Conservation (phyloP, 2,797 vertebrate species). For the Cottoperca gobio region DNA sequence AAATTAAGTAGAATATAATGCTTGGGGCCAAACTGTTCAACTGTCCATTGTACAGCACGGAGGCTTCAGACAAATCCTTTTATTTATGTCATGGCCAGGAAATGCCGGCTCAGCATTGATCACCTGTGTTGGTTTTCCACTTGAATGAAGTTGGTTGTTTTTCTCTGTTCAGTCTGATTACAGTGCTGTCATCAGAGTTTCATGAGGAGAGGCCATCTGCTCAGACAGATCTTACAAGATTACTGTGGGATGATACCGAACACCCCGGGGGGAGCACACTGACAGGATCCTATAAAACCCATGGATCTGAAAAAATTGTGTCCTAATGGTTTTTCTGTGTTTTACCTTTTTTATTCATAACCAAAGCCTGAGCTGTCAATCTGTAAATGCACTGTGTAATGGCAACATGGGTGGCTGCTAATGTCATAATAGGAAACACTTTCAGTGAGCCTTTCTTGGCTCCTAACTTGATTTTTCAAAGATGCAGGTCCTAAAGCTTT, state of each 20-base stretch:
- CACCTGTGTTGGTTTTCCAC: slow-evolving; percentile 70
- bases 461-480: neutral
- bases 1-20: neutral
- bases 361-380: neutral
- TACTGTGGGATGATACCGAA: slow-evolving; percentile 50
- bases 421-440: neutral
- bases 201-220: slow-evolving; percentile 78
- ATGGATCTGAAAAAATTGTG: slow-evolving; percentile 5
- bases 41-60: neutral
- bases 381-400: neutral
- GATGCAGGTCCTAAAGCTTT: neutral
- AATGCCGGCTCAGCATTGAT: slow-evolving; percentile 42
- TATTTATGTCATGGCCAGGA: slow-evolving; percentile 22
- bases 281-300: slow-evolving; percentile 32
- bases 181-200: slow-evolving; percentile 65
- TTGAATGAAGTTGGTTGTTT: slow-evolving; percentile 70
- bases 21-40: neutral
- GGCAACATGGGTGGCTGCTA: neutral
- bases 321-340: slow-evolving; percentile 4
- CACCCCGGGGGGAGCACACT: slow-evolving; percentile 11
- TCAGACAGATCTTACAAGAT: slow-evolving; percentile 67
- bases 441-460: neutral
- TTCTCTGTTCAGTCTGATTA: slow-evolving; percentile 74
- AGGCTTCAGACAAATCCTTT: slow-evolving; percentile 7
- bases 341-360: slow-evolving; percentile 12